Conservation (phyloP, 1,140 invertebrate genomes). For the Drosophila takahashii region DNA sequence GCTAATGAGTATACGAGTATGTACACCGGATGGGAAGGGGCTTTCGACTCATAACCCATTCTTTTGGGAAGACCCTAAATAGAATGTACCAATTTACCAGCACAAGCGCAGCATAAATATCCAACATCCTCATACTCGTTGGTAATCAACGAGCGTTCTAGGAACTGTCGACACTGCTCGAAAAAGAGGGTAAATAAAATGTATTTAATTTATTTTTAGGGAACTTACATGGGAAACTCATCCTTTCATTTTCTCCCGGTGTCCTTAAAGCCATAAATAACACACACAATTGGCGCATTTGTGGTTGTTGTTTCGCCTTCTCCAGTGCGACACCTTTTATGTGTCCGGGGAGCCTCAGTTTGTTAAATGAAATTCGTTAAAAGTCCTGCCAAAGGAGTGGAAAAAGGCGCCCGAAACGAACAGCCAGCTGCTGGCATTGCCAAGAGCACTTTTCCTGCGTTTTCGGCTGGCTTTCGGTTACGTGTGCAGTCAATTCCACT, state of each 20-base stretch:
- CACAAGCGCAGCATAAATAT: conserved; percentile 9
- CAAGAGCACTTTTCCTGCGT: conserved; percentile 11
- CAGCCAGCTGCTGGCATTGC: conserved; percentile 18
- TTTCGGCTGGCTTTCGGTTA: conserved; percentile 28
- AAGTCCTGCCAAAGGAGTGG: conserved; percentile 36
- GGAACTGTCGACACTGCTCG: background rate
- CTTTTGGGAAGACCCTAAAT: conserved; percentile 12
- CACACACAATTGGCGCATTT: conserved; percentile 40
- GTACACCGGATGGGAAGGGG: background rate
- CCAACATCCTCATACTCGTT: conserved; percentile 8
- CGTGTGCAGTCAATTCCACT: conserved; percentile 61
- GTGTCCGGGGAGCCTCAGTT: conserved; percentile 23
- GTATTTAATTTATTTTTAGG: background rate
- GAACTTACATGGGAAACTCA: too few relatives aligned
- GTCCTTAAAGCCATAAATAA: conserved; percentile 18
- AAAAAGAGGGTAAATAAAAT: background rate
- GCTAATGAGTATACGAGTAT: conserved; percentile 42
- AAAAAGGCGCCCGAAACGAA: too few relatives aligned
- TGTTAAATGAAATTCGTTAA: conserved; percentile 55
- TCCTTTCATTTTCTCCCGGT: conserved; percentile 1
- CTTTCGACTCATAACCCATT: conserved; percentile 19
- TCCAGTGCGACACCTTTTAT: conserved; percentile 32
- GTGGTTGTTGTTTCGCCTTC: conserved; percentile 23
- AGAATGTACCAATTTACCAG: conserved; percentile 38
- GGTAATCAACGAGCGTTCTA: conserved; percentile 31